These are phyloP conservation scores for Tinea trinotella DNA, from an alignment of 2,888 invertebrate species.

Conservation along the genomic window DNA sequence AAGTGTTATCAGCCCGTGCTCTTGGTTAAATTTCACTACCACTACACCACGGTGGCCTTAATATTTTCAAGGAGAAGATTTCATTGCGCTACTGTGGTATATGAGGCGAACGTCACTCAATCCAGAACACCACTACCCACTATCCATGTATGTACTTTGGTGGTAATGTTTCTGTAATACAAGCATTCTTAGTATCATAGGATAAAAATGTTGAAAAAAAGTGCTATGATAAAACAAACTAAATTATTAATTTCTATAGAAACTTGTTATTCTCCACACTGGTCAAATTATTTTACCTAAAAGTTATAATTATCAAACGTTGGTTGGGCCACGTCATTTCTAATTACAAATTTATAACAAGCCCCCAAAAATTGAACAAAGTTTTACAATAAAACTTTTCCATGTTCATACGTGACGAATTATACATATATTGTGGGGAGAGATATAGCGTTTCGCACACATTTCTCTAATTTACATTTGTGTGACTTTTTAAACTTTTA, in stretches of 20 bases:
- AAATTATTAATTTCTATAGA: background rate
- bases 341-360: conserved; percentile 12
- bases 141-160: background rate
- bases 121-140: too few species aligned
- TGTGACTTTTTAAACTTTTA: too few species aligned
- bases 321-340: background rate
- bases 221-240: background rate
- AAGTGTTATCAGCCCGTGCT: too few species aligned
- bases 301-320: conserved; percentile 2
- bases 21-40: too few species aligned
- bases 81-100: too few species aligned
- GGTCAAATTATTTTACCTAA: background rate
- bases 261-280: background rate
- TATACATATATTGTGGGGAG: background rate
- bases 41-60: too few species aligned
- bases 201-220: background rate
- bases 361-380: conserved; percentile 4
- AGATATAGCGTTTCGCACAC: background rate
- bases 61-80: too few species aligned
- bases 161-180: too few species aligned
- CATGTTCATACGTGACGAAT: background rate
- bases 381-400: background rate
- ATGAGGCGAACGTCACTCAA: too few species aligned
- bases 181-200: too few species aligned
- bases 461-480: background rate